These are phyloP conservation scores for Chlorospingus semifuscus DNA, from an alignment of 2,797 vertebrate genomes.

Conservation along the genomic window DNA sequence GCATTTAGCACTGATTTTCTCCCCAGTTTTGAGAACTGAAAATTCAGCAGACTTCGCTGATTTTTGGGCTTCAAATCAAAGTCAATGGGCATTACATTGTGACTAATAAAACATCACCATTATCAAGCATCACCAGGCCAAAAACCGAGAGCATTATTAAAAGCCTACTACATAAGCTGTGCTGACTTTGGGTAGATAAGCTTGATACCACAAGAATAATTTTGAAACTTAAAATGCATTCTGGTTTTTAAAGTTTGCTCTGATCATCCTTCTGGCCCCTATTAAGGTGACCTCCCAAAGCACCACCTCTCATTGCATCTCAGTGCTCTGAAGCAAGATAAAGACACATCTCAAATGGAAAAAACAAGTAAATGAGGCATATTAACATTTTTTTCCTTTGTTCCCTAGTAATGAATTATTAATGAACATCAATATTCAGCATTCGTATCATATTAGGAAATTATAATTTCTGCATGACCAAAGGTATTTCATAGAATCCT, in stretches of 20 bases:
- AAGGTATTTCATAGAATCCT: background rate
- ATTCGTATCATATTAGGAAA: fast-evolving
- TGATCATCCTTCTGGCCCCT: background rate
- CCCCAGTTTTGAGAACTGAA: background rate
- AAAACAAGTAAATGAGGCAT: background rate
- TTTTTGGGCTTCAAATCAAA: background rate
- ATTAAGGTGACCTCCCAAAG: background rate
- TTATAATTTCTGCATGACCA: background rate
- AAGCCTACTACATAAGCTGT: background rate
- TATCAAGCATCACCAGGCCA: background rate
- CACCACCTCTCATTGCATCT: background rate
- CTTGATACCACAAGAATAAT: background rate
- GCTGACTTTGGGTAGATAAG: background rate
- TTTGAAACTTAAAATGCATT: background rate
- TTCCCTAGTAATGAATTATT: background rate
- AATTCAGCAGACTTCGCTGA: background rate
- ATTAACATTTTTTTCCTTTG: background rate
- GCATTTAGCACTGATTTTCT: background rate
- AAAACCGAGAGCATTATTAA: background rate
- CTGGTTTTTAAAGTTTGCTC: background rate
- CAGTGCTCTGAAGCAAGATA: background rate
- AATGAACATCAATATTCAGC: background rate
- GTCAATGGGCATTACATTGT: background rate
- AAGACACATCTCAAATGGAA: background rate
- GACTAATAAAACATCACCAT: background rate